Evolutionary conservation across 2,113 vertebrate species (phyloP), one percentile per base, ranked within the genome.

Genomic region (Sorex fumeus): DNA sequence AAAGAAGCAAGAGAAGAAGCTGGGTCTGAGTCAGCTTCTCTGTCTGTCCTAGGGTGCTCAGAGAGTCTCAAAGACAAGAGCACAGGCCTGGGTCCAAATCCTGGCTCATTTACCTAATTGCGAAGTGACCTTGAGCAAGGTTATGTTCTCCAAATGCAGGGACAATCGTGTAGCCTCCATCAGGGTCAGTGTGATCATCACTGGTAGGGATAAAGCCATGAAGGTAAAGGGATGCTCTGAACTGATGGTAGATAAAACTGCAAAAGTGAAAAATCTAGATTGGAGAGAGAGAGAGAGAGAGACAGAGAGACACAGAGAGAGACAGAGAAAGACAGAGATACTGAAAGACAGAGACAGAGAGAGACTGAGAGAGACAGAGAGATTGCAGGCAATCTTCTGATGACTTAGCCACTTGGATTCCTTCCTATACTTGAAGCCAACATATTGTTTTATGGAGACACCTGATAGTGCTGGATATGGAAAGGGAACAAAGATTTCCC

Each of bases 371-470:
- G 4, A 53, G 53, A 53, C 9, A 16, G 13, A 53, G 13, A 15
- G 53, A 53, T 10, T 15, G 57, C 8, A 60, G 57, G 76, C 9
- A 50, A 50, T 28, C 47, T 66, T 76, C 66, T 71, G 74, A 67
- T 32, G 40, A 80, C 50, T 75, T 40, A 23, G 18, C 28, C 69
- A 5, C 81, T 64, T 32, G 36, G n/a, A 92, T 47, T 93, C 32
- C 16, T 28, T 82, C 57, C 47, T 75, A 60, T 70, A 50, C 50
- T 91, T 87, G 72, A 84, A 87, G 80, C 4, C 30, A 82, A 34
- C 27, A 66, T 66, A 25, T 21, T 66, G 3, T 28, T 66, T 89
- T 67, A 79, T 83, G 27, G 66, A 32, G 67, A 40, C 50, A 6
- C 12, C 32, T 67, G 27, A 12, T 30, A 30, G 21, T 19, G 4